phyloP scores from a whole-genome alignment of 2,888 invertebrate genomes.

The Lasioglossum marginatum region DNA sequence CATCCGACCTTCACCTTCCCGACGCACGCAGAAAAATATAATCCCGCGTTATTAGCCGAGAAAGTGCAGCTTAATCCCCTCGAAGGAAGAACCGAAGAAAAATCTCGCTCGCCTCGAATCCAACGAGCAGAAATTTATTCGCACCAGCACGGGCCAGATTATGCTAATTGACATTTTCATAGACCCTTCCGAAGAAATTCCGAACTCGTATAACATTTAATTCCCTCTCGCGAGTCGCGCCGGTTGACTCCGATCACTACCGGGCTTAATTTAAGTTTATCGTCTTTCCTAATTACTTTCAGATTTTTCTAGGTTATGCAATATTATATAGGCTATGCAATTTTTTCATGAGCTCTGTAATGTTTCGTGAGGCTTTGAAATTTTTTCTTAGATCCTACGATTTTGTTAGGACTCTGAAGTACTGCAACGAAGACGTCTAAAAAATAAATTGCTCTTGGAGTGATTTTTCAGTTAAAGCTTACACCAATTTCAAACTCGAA shows the following conservation, averaged over 20 bases:
- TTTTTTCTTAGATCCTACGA: too few species aligned
- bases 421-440: too few species aligned
- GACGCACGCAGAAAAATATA: conserved; percentile 19
- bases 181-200: background rate
- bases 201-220: conserved; percentile 2
- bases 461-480: too few species aligned
- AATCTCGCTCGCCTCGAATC: background rate
- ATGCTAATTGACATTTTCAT: background rate
- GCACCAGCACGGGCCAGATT: background rate
- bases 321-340: too few species aligned
- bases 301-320: too few species aligned
- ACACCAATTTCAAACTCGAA: background rate
- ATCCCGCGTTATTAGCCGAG: conserved; percentile 22
- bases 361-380: too few species aligned
- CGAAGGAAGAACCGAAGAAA: background rate
- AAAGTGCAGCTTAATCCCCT: conserved; percentile 5
- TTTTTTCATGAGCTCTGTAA: too few species aligned
- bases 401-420: too few species aligned
- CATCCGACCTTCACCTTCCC: conserved; percentile 60
- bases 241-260: background rate
- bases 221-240: background rate
- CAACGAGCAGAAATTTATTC: background rate
- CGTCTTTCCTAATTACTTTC: background rate
- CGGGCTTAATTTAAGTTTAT: background rate
- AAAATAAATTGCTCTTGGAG: too few species aligned